These are phyloP conservation scores for Protophormia terraenovae DNA, from an alignment of 2,888 invertebrate species.

Conservation along the genomic window DNA sequence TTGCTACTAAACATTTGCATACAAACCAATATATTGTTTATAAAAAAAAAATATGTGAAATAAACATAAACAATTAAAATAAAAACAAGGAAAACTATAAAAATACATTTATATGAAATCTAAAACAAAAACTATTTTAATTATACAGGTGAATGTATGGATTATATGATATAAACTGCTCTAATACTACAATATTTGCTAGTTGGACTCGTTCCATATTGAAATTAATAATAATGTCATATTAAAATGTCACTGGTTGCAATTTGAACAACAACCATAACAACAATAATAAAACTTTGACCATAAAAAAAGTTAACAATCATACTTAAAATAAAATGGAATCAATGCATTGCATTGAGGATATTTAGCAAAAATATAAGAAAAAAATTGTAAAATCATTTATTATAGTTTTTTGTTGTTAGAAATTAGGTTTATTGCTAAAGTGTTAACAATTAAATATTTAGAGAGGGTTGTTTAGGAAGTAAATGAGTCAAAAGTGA, in stretches of 20 bases:
- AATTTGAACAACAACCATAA: too few relatives aligned
- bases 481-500: too few relatives aligned
- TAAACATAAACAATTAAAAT: conserved; percentile 9
- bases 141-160: conserved; percentile 37
- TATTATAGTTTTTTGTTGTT: background rate
- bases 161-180: background rate
- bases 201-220: background rate
- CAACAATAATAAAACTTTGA: too few relatives aligned
- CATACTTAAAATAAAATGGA: conserved; percentile 3
- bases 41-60: background rate
- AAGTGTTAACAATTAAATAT: background rate
- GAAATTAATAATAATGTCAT: conserved; percentile 23
- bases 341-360: background rate
- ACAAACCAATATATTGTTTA: conserved; percentile 38
- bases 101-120: too few relatives aligned
- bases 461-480: background rate
- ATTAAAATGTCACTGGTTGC: conserved; percentile 47
- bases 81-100: conserved; percentile 15
- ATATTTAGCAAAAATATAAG: background rate
- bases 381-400: background rate
- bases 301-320: conserved; percentile 5
- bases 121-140: conserved; percentile 57
- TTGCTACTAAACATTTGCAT: conserved; percentile 48
- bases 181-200: background rate
- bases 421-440: conserved; percentile 2